Conservation (phyloP, 2,888 invertebrate species). For the Pammene aurita region DNA sequence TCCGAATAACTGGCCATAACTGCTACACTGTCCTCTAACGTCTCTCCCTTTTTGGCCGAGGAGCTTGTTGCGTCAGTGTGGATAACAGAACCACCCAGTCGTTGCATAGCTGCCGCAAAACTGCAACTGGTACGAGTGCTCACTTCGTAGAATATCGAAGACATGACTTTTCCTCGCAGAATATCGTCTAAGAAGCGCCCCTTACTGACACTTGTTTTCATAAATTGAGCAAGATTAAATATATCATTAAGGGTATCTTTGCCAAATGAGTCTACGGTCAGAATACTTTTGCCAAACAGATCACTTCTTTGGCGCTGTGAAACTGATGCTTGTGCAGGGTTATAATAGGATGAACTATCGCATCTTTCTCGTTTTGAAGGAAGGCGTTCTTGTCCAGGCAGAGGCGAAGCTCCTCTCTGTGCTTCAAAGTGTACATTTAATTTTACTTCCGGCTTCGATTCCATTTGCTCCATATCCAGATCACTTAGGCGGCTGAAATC, state of each 20-base stretch:
- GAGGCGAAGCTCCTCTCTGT: constrained; percentile 77
- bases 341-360: constrained; percentile 82
- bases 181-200: constrained; percentile 93
- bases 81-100: constrained; percentile 96
- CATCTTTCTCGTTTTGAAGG: constrained; percentile 74
- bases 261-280: constrained; percentile 92
- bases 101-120: constrained; percentile 98
- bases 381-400: constrained; percentile 66
- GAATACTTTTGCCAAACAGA: constrained; percentile 88
- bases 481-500: constrained; percentile 70
- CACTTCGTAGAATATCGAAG: constrained; percentile 98
- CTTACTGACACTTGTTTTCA: constrained; percentile 91
- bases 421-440: constrained; percentile 84
- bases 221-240: constrained; percentile 96
- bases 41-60: constrained; percentile 98
- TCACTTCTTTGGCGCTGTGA: constrained; percentile 77
- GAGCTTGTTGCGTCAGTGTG: constrained; percentile 95
- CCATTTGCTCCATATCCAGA: constrained; percentile 70
- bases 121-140: constrained; percentile 98
- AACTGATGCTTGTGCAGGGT: constrained; percentile 65
- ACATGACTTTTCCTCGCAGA: constrained; percentile 96
- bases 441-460: constrained; percentile 67
- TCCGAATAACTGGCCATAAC: constrained; percentile 97
- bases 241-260: constrained; percentile 96
- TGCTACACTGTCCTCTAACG: constrained; percentile 93